Evolutionary conservation across 2,888 invertebrate genomes (phyloP), one percentile per base, ranked within the genome.

Genomic region (Xylocampa areola): DNA sequence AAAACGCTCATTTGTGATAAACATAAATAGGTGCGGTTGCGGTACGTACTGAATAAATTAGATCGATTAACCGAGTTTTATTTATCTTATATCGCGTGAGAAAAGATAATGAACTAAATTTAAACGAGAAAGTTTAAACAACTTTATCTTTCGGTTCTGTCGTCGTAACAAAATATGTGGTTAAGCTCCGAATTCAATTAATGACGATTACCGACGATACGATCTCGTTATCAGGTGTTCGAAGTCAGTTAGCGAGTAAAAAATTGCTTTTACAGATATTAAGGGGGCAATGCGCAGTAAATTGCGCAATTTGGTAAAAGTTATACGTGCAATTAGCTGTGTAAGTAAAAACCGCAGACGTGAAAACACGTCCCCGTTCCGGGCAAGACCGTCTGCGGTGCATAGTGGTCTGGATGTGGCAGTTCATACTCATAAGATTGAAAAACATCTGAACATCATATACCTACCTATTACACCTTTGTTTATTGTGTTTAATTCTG

Each of bases 1-100:
- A 89, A 90, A 90, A 89, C 85, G 77, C 80, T 86, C 87, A 82
- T 89, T 89, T 88, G 85, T 81, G 85, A 83, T 86, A 84, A 82
- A 82, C 79, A 76, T 78, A 86, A 82, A 81, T 85, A 83, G 84
- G 84, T 84, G 87, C 80, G 89, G 88, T 90, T 89, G 84, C 77
- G 74, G 81, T 83, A 79, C 61, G 36, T 77, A 82, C 81, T 81
- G 87, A 88, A 91, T 90, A 90, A 83, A 88, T 90, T 90, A 90
- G 81, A 82, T 79, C 77, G 81, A 83, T 82, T 85, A 86, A 86
- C 87, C 88, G 86, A 88, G 82, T 86, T 85, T 84, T 78, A 79
- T 79, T 80, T 76, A 71, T 76, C 71, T 81, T 80, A 79, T 80
- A 85, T 84, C 84, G 85, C 90, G 91, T 92, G 92, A 90, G 92